Conservation (phyloP, 2,113 vertebrate genomes). For the Pseudorasbora parva region DNA sequence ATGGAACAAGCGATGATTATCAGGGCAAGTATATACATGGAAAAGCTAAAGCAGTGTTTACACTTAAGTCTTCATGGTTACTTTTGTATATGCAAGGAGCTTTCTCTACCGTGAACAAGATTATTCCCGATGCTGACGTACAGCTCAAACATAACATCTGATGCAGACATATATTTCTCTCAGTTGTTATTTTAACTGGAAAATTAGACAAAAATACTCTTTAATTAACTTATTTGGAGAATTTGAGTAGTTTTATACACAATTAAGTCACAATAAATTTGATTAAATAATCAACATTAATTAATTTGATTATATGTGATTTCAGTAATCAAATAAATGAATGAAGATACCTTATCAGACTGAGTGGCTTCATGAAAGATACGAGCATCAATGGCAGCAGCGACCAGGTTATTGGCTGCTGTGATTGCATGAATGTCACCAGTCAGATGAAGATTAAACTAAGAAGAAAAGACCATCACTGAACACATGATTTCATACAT, state of each 20-base stretch:
- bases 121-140: no score
- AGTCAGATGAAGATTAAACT: conserved; percentile 99
- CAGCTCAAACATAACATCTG: no score
- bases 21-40: no score
- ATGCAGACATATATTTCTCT: no score
- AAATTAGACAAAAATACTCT: no score
- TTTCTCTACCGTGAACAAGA: no score
- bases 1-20: no score
- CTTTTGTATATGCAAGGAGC: no score
- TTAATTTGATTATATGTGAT: not conserved
- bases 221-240: not conserved
- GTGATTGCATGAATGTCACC: conserved; percentile 99
- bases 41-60: no score
- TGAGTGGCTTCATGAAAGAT: conserved; percentile 96
- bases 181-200: no score
- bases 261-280: not conserved
- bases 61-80: no score
- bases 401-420: conserved; percentile 94
- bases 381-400: conserved; percentile 91
- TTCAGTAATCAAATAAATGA: not conserved
- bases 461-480: conserved; percentile 46
- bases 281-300: not conserved
- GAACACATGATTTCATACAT: not conserved
- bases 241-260: not conserved
- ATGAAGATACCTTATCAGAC: conserved; percentile 84